Evolutionary conservation across 2,113 vertebrate species (phyloP).

Genomic region (Mustelus asterias): DNA sequence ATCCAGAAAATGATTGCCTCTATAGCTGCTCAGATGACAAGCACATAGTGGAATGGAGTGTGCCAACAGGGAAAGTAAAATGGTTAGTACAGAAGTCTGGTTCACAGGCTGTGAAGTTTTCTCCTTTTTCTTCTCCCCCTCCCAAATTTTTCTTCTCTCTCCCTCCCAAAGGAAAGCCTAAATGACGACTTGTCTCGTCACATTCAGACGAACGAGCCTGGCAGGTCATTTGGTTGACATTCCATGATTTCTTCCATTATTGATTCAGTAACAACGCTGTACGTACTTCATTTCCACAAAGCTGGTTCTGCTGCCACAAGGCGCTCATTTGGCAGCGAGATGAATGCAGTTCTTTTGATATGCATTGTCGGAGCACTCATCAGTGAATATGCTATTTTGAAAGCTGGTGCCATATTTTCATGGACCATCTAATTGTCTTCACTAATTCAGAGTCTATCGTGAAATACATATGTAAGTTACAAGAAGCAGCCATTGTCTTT

Average conservation of each 20-base stretch:
- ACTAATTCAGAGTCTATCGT: background rate
- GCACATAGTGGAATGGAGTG: conserved; percentile 85
- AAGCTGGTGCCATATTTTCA: background rate
- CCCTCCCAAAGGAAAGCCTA: background rate
- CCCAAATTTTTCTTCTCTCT: background rate
- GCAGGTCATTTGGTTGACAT: too few relatives aligned
- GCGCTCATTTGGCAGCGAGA: background rate
- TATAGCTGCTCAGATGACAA: conserved; percentile 94
- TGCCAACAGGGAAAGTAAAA: conserved; percentile 78
- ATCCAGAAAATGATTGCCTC: conserved; percentile 72
- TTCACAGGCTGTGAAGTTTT: background rate
- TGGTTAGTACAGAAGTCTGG: conserved; percentile 60
- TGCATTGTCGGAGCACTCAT: too few relatives aligned
- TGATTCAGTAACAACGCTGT: background rate
- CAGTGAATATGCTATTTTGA: background rate
- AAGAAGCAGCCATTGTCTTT: background rate
- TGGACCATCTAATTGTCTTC: background rate
- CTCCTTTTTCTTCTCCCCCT: background rate
- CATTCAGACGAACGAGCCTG: background rate
- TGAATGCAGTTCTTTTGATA: background rate
- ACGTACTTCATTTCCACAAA: too few relatives aligned
- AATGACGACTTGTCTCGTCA: background rate
- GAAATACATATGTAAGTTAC: too few relatives aligned
- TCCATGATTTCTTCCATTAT: background rate
- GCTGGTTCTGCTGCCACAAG: background rate